These are phyloP conservation scores for Sinocyclocheilus rhinocerous DNA, from an alignment of 2,113 vertebrate species.

Conservation along the genomic window DNA sequence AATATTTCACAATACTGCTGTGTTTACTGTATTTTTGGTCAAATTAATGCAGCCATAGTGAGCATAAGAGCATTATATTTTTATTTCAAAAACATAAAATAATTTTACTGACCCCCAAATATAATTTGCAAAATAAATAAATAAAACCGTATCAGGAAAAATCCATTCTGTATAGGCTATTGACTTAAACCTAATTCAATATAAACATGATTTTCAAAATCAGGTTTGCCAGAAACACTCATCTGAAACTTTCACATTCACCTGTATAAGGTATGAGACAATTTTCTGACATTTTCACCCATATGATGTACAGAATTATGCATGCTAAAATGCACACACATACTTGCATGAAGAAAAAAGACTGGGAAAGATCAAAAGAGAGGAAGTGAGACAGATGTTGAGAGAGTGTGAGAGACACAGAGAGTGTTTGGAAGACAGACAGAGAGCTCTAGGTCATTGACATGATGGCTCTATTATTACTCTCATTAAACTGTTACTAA, in stretches of 20 bases:
- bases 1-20: too few species aligned
- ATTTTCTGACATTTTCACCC: neutral
- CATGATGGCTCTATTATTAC: conserved; percentile 31
- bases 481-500: conserved; percentile 8
- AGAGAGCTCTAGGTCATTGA: conserved; percentile 14
- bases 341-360: neutral
- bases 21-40: neutral
- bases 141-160: neutral
- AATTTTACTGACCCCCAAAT: neutral
- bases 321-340: conserved; percentile 2
- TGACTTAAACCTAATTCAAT: neutral
- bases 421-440: conserved; percentile 23
- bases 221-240: neutral
- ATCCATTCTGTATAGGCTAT: neutral
- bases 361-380: conserved; percentile 25
- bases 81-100: neutral
- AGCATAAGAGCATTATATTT: neutral
- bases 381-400: conserved; percentile 13
- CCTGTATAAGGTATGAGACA: neutral
- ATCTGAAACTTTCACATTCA: neutral
- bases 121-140: neutral
- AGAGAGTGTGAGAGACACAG: conserved; percentile 1
- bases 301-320: neutral
- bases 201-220: neutral
- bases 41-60: neutral